Conservation (phyloP, 2,113 vertebrate genomes). For the Corythornis cristatus region DNA sequence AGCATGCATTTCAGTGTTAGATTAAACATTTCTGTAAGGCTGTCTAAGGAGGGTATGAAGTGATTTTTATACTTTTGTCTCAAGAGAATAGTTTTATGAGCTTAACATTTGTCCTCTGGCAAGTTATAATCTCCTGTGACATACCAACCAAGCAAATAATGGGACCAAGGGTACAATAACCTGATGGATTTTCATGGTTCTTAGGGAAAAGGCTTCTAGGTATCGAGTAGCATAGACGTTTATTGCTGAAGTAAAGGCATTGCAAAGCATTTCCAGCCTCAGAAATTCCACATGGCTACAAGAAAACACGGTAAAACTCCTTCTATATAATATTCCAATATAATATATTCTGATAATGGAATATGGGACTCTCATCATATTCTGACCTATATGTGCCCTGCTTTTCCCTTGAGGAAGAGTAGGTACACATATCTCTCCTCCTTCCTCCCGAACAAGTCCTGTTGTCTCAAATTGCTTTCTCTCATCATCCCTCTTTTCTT, state of each 20-base stretch:
- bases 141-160: background rate
- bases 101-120: background rate
- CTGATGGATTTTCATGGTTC: background rate
- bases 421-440: background rate
- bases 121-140: background rate
- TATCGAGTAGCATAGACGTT: background rate
- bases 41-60: background rate
- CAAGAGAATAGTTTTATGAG: background rate
- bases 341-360: background rate
- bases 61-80: constrained; percentile 1
- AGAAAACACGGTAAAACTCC: background rate
- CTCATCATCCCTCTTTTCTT: background rate
- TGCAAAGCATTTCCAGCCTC: background rate
- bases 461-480: background rate
- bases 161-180: background rate
- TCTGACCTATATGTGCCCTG: background rate
- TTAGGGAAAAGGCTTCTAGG: background rate
- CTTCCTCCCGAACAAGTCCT: background rate
- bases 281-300: background rate
- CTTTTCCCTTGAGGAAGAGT: background rate
- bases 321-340: background rate
- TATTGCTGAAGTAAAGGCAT: background rate
- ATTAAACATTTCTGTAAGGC: constrained; percentile 4
- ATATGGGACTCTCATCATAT: background rate
- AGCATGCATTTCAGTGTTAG: background rate